Base-by-base conservation (phyloP, 1,140 invertebrate genomes). In the Pinna nobilis region DNA sequence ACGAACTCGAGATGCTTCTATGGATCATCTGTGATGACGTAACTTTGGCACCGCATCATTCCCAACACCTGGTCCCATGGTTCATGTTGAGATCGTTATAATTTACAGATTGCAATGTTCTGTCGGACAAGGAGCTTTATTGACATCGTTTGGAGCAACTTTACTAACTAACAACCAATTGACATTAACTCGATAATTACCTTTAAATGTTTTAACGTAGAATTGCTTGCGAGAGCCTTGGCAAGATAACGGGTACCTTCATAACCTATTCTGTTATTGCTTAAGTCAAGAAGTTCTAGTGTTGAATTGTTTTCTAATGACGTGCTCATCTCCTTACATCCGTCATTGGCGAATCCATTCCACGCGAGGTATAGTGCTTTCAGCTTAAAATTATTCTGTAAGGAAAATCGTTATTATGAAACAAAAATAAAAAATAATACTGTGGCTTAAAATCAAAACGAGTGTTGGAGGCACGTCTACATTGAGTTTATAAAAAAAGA, bases 301-400 rank as follows among this genome's bases (percentile, higher is more conserved):
- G 35, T 49, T 11, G 59, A 55, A 25, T 74, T 74, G 5, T 50
- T 44, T n/a, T 59, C 35, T 44, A 74, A 37, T 23, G 65, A 51
- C 4, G 30, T 63, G 6, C 59, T 60, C 6, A 74, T 64, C 3
- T 53, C 66, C 37, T 68, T 50, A 69, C 72, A 69, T 1, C 72
- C 72, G 0, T 32, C 32, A n/a, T 74, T 68, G 44, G 72, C 32
- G 35, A 74, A 69, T 2, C 72, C 72, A 47, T 74, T 74, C 72
- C 72, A 74, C 11, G 72, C 59, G 13, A 74, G 23, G 37, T 74
- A 59, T 4, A 74, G 39, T 5, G 37, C 23, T 44, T 57, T 39
- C 30, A 74, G 47, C 9, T 35, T 69, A 13, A 44, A 33, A 35
- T 74, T 74, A 11, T 47, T 68, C 72, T 74, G 15, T 30, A 53